Conservation (phyloP, 2,113 vertebrate genomes). For the Vidua macroura region DNA sequence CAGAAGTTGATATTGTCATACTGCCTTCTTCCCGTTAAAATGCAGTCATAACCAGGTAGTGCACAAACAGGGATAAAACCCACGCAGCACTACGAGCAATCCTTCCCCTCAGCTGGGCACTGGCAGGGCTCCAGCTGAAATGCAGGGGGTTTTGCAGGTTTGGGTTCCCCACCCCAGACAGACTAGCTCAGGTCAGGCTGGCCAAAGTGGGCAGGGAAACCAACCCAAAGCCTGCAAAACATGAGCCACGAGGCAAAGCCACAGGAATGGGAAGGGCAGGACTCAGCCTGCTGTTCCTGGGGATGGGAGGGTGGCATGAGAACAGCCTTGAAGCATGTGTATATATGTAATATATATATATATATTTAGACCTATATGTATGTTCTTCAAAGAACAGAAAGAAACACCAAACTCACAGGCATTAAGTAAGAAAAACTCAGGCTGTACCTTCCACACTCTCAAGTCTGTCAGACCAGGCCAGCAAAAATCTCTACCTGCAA, state of each 20-base stretch:
- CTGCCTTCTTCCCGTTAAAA: background rate
- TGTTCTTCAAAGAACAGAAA: background rate
- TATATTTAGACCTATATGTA: background rate
- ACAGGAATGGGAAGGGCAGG: background rate
- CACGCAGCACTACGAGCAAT: background rate
- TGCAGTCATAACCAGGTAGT: background rate
- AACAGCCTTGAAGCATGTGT: background rate
- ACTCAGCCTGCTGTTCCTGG: background rate
- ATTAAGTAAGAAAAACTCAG: background rate
- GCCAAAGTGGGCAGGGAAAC: background rate
- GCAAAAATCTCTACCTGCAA: background rate
- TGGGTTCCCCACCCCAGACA: background rate
- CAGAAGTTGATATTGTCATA: background rate
- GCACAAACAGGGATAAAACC: background rate
- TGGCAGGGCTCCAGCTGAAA: background rate
- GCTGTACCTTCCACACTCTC: background rate
- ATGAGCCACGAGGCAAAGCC: rapidly evolving
- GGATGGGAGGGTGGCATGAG: background rate
- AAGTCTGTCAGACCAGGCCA: background rate
- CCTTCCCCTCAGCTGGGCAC: background rate
- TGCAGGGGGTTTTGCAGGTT: background rate
- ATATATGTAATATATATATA: rapidly evolving
- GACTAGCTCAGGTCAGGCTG: background rate
- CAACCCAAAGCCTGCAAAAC: background rate
- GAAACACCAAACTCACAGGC: too few relatives aligned